Evolutionary conservation across 2,797 vertebrate species (phyloP).

Genomic region (Neoniphon sammara): DNA sequence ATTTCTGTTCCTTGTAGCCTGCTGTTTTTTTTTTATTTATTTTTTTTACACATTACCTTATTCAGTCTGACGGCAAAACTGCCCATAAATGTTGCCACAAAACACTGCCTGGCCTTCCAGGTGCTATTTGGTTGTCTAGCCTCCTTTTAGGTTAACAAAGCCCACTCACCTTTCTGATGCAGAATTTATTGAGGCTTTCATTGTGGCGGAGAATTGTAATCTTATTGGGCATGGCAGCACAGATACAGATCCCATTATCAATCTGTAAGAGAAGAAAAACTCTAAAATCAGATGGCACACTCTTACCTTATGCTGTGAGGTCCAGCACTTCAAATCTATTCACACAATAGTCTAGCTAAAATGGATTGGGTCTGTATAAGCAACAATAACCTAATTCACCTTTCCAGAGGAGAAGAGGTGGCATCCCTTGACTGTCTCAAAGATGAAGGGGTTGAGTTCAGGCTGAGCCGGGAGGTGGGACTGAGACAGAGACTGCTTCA

Average conservation of each 20-base stretch:
- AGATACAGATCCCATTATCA: constrained; percentile 94
- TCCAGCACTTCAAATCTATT: constrained; percentile 51
- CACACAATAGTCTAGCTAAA: constrained; percentile 21
- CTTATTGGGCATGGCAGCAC: constrained; percentile 97
- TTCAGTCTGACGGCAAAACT: constrained; percentile 1
- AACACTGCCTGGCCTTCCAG: not conserved
- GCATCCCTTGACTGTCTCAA: constrained; percentile 97
- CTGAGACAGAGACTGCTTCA: constrained; percentile 97
- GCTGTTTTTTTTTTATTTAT: too few species aligned
- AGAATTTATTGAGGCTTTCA: constrained; percentile 96
- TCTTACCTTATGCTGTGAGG: constrained; percentile 16
- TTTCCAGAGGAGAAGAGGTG: constrained; percentile 97
- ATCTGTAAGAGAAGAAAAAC: constrained; percentile 83
- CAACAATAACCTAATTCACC: constrained; percentile 74
- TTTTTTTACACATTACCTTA: too few species aligned
- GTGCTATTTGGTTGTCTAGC: not conserved
- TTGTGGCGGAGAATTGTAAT: constrained; percentile 94
- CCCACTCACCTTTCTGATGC: constrained; percentile 92
- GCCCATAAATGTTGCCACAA: not conserved
- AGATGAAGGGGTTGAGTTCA: constrained; percentile 91
- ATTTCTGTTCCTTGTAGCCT: too few species aligned
- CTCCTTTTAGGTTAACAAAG: not conserved
- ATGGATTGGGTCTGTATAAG: constrained; percentile 20
- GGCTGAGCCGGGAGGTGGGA: constrained; percentile 96
- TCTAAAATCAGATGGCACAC: constrained; percentile 23